Evolutionary conservation across 2,888 invertebrate species (phyloP).

Genomic region (Chouioia cunea): DNA sequence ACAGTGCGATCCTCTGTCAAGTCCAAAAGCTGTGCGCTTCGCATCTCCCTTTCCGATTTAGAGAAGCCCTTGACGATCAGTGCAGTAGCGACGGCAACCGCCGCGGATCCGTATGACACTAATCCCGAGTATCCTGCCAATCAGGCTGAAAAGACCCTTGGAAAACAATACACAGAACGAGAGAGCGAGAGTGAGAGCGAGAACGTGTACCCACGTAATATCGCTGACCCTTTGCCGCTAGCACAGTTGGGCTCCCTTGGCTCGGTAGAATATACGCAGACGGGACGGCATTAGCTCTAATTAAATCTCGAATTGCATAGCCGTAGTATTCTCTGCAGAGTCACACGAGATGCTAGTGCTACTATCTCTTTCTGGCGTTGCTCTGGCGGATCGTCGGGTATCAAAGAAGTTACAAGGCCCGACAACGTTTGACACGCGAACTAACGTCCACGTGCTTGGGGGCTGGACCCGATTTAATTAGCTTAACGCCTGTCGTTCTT

Average conservation of each 20-base stretch:
- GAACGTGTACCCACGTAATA: slow-evolving; percentile 44
- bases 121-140: slow-evolving; percentile 55
- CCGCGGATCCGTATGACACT: slow-evolving; percentile 53
- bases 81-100: not conserved
- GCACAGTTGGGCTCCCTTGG: not conserved
- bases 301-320: slow-evolving; percentile 61
- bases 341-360: slow-evolving; percentile 13
- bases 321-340: slow-evolving; percentile 47
- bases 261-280: not conserved
- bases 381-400: slow-evolving; percentile 53
- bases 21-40: slow-evolving; percentile 14
- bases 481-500: slow-evolving; percentile 46
- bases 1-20: slow-evolving; percentile 22
- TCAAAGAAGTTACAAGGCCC: slow-evolving; percentile 59
- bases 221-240: slow-evolving; percentile 22
- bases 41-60: slow-evolving; percentile 48
- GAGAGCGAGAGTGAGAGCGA: slow-evolving; percentile 47
- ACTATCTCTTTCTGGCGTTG: not conserved
- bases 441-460: slow-evolving; percentile 42
- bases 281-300: slow-evolving; percentile 56
- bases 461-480: slow-evolving; percentile 53
- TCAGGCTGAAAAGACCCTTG: slow-evolving; percentile 52
- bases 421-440: slow-evolving; percentile 57
- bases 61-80: slow-evolving; percentile 49
- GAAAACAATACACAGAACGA: slow-evolving; percentile 48